Base-by-base conservation (phyloP, 2,113 vertebrate species). In the Sciurus niger region DNA sequence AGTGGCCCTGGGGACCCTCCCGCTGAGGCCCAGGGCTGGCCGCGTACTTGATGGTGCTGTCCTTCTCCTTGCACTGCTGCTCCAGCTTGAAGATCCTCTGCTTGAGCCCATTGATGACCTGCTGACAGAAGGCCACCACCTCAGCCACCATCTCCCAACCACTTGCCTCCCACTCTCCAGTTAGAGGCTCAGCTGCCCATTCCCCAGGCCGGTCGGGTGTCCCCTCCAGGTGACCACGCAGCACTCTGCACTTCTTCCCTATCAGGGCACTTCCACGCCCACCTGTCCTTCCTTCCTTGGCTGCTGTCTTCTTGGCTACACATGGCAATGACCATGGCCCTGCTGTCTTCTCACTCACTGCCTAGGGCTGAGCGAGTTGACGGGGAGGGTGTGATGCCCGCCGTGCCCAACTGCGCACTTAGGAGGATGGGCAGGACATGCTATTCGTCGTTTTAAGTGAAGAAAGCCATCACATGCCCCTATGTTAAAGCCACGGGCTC, bases 1-100 rank as follows among this genome's bases (percentile, higher is more conserved):
- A 20, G n/a, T 16, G 18, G 22, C 40, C 43, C 32, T 20, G 34
- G 16, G 1, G 11, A 55, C n/a, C 76, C 72, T 18, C 82, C 83
- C n/a, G 0, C 34, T 30, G 10, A 3, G 1, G 37, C 17, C 28
- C 2, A 2, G 0, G 77, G 86, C 9, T 8, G 9, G 8, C 22
- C 4, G 82, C 96, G 89, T 98, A 99, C 99, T 98, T 99, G 90
- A 99, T 98, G 37, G 98, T 90, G 58, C 95, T 98, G 96, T 99
- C 99, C 98, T 99, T 99, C 96, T 99, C 99, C 97, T 99, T 98
- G 98, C 99, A 99, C 96, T 99, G 99, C 82, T 99, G 99, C 96
- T 99, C 99, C 86, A 99, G 98, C 97, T 99, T 99, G 94, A 99
- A 97, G 70, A 99, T 98, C 97, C 99, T 99, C 97, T 99, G 99